Conservation (phyloP, 2,888 invertebrate genomes). For the Iphiclides podalirius region DNA sequence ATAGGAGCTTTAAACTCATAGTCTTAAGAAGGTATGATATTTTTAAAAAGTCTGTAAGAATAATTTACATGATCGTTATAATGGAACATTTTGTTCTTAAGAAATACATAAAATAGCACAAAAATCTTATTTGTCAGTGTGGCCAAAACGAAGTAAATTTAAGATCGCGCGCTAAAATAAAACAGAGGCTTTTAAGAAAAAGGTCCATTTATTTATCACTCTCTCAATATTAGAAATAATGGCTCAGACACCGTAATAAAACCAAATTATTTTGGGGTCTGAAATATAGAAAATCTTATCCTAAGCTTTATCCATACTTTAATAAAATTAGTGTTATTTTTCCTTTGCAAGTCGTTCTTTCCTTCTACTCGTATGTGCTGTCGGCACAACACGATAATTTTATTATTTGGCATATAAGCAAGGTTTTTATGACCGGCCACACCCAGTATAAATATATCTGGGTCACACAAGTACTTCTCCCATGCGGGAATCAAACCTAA, state of each 20-base stretch:
- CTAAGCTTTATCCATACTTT: neutral
- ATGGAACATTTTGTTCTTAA: neutral
- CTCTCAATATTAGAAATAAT: conserved; percentile 17
- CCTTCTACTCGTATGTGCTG: neutral
- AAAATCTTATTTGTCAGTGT: neutral
- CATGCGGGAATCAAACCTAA: too few species aligned
- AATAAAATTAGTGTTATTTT: neutral
- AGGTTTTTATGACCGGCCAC: too few species aligned
- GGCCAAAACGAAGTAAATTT: neutral
- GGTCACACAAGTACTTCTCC: too few species aligned
- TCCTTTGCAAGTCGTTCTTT: too few species aligned
- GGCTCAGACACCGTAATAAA: conserved; percentile 9
- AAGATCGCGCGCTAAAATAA: neutral
- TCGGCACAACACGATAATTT: neutral
- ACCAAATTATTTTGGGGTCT: conserved; percentile 9
- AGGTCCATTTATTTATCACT: conserved; percentile 11
- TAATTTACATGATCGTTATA: neutral
- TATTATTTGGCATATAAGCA: too few species aligned
- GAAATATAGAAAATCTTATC: conserved; percentile 9
- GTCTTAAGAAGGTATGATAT: too few species aligned
- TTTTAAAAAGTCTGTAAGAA: too few species aligned
- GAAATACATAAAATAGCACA: neutral
- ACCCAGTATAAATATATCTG: too few species aligned
- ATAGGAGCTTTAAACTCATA: too few species aligned
- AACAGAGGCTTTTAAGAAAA: neutral